Evolutionary conservation across 2,113 vertebrate genomes (phyloP), one percentile per base, ranked within the genome.

Genomic region (Hypomesus transpacificus): DNA sequence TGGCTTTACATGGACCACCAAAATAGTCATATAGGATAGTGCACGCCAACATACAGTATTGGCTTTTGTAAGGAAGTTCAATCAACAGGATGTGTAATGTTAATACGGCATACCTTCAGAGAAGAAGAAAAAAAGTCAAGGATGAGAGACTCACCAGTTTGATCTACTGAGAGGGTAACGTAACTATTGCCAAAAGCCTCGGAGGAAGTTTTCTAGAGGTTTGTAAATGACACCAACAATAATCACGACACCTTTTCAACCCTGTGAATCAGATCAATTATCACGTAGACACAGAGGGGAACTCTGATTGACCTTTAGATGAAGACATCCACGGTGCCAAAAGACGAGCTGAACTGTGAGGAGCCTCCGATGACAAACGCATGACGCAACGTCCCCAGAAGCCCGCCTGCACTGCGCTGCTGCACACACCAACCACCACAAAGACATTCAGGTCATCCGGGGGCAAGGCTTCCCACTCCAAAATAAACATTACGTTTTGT

Each of bases 401-500:
- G 79, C 76, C 20, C 4, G 39, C 71, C 70, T 61, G 59, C 51
- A 20, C 16, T 18, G 74, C 82, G 82, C 70, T 60, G 54, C 74
- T 75, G 52, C 69, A 80, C 76, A 78, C 70, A 74, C 5, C 75
- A 80, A 87, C 86, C 87, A 80, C 84, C 86, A 88, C 84, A 88
- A 79, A 88, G 81, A 80, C 74, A 84, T 79, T 84, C 83, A 72
- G 70, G 71, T 56, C 78, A 79, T 80, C 80, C 70, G 68, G 77
- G 77, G 69, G 71, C 74, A 80, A 61, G 74, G 79, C 77, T 73
- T 81, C 71, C 59, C 54, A 77, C 68, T 85, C 84, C 80, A 88
- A 87, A 82, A 87, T 79, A 89, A 90, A 87, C 84, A 86, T 73
- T 68, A 80, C 21, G 46, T 85, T 81, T 80, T 66, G 74, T 80